Evolutionary conservation across 2,888 invertebrate species (phyloP), one percentile per base, ranked within the genome.

Genomic region (Campoletis raptor): DNA sequence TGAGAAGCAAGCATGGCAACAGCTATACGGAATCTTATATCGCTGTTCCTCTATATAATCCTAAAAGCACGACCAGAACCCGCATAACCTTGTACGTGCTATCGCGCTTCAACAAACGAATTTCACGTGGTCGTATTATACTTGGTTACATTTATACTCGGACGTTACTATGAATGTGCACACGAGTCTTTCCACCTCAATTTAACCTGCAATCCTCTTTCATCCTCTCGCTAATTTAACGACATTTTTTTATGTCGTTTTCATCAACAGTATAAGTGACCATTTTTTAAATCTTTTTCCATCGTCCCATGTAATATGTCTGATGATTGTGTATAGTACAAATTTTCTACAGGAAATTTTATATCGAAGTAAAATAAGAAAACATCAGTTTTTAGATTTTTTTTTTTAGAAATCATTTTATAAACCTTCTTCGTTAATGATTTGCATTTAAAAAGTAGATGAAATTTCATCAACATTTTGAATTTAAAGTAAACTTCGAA

Each of bases 91-190:
- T 61, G 70, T 61, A 70, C 70, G 24, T 45, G 57, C 70, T 66
- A 64, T 70, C 84, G 40, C 81, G 40, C 76, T 81, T 66, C 54
- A 24, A 52, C 74, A 42, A 52, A 66, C 72, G 77, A 85, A 85
- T 77, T 77, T 78, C 54, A 67, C 78, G 24, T 67, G 15, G 76
- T 81, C 78, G 76, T 66, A 78, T 70, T 70, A 61, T 45, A 77
- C 80, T 36, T 61, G 81, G 54, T 79, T 37, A 70, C 70, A 73
- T 77, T 85, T 81, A 64, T 54, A n/a, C 66, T 21, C 67, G 48
- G 40, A 15, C 30, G 24, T 67, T 54, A 36, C n/a, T 45, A 36
- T 15, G 12, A 21, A 15, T n/a, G 8, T 52, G 42, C 30, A 40
- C 40, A 72, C 48, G 66, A 52, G 64, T 66, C 72, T 36, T 78